Evolutionary conservation across 2,113 vertebrate genomes (phyloP), one percentile per base, ranked within the genome.

Genomic region (Melanerpes formicivorus): DNA sequence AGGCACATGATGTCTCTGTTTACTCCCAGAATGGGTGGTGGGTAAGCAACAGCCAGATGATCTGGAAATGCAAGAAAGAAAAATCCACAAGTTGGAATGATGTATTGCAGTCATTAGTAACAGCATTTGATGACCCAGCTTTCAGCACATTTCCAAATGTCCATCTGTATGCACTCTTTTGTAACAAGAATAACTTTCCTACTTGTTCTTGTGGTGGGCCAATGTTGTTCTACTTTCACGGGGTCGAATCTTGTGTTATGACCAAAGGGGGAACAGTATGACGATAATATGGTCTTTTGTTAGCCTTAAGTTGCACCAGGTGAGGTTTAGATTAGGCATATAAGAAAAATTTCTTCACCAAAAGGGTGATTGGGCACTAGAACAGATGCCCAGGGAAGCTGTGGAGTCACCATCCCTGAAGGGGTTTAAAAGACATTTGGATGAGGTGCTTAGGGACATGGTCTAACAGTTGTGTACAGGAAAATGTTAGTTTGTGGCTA

Each of bases 11-110:
- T 79, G 34, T 70, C 80, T 94, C 70, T 88, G 46, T 95, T 93
- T 93, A 73, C 59, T 88, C 56, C 78, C 80, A 59, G 78, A 70
- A 93, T 60, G 87, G 63, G 90, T 70, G 69, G 78, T 48, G 65
- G 65, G 65, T 54, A 85, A 85, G 62, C 37, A 89, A 67, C 87
- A 92, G 89, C 65, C 15, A 1, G 89, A 92, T 89, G 71, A 89
- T 87, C 75, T 92, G 80, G 82, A 96, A 93, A 95, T 75, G 56
- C 74, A 80, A 88, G 88, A 32, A 56, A 80, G 84, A 80, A 91
- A 95, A 94, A 86, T 88, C 90, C 85, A 90, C 80, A 83, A 88
- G 80, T 91, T 95, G 85, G 83, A 75, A 91, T 96, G 95, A 96
- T 96, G 32, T 67, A 95, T 95, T 80, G 58, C 12, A 72, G 65